Percentiles rank a stretch among this genome's conserved stretches.
Conservation (phyloP, 2,888 invertebrate genomes). For the Mesochorus sp. region DNA sequence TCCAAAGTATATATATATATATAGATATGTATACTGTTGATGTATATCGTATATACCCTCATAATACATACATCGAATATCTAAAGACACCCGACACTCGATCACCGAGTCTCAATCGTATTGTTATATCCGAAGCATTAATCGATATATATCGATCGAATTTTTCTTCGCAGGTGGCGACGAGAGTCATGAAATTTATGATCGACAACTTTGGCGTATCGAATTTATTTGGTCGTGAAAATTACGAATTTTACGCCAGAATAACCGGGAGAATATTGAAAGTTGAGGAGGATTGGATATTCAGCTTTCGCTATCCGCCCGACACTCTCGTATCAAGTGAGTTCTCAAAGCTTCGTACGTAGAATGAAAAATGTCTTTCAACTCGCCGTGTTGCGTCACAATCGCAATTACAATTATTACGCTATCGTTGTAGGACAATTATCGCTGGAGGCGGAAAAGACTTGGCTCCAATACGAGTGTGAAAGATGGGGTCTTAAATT, state of each 20-base stretch:
- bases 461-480: conserved; percentile 95
- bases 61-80: conserved; percentile 37
- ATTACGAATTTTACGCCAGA: conserved; percentile 97
- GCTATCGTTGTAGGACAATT: conserved; percentile 89
- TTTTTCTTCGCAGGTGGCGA: conserved; percentile 90
- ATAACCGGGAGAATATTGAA: conserved; percentile 96
- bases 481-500: conserved; percentile 93
- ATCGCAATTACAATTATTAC: conserved; percentile 55
- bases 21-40: background rate
- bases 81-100: conserved; percentile 10
- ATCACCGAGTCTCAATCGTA: conserved; percentile 12
- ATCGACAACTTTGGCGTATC: conserved; percentile 98
- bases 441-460: conserved; percentile 93
- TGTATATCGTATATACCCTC: background rate
- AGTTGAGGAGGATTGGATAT: conserved; percentile 97
- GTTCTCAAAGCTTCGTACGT: conserved; percentile 62
- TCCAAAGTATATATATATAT: background rate
- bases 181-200: conserved; percentile 97
- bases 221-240: conserved; percentile 96
- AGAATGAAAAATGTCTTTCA: background rate
- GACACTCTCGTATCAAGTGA: conserved; percentile 83
- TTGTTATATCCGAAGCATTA: conserved; percentile 10
- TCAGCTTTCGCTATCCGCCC: conserved; percentile 96
- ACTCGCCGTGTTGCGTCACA: conserved; percentile 10
- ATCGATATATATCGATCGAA: conserved; percentile 43